Evolutionary conservation across 2,113 vertebrate genomes (phyloP).

Genomic region (Helogale parvula): DNA sequence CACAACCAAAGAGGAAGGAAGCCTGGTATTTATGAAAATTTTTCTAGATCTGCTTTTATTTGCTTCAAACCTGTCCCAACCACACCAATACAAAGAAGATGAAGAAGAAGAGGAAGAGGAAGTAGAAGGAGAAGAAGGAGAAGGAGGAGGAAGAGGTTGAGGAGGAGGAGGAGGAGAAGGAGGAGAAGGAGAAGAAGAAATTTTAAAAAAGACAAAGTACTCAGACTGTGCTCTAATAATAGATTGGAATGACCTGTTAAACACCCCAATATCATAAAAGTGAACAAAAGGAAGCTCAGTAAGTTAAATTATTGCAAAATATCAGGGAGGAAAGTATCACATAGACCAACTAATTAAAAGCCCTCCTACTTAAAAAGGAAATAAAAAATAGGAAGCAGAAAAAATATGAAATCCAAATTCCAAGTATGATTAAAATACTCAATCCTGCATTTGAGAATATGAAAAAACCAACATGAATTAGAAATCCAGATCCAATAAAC

Average conservation of each 20-base stretch:
- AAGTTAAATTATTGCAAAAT: background rate
- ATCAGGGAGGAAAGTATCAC: background rate
- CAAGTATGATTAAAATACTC: background rate
- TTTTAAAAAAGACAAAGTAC: background rate
- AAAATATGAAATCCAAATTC: background rate
- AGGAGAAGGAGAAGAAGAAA: background rate
- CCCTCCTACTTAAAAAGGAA: background rate
- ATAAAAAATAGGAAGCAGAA: background rate
- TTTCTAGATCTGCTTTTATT: background rate
- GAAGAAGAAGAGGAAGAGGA: background rate
- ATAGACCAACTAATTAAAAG: background rate
- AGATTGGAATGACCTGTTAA: background rate
- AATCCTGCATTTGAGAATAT: background rate
- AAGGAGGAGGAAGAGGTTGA: background rate
- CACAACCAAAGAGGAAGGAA: background rate
- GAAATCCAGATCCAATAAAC: background rate
- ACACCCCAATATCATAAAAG: background rate
- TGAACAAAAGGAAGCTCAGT: background rate
- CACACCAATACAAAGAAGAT: background rate
- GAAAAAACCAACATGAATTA: background rate
- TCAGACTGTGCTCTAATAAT: background rate
- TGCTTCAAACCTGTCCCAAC: background rate
- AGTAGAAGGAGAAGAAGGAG: accelerated
- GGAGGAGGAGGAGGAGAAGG: too few relatives aligned
- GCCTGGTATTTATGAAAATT: background rate